Percentiles rank a stretch among this genome's conserved stretches.
Conservation (phyloP, 2,797 vertebrate genomes). For the Thamnophis elegans region DNA sequence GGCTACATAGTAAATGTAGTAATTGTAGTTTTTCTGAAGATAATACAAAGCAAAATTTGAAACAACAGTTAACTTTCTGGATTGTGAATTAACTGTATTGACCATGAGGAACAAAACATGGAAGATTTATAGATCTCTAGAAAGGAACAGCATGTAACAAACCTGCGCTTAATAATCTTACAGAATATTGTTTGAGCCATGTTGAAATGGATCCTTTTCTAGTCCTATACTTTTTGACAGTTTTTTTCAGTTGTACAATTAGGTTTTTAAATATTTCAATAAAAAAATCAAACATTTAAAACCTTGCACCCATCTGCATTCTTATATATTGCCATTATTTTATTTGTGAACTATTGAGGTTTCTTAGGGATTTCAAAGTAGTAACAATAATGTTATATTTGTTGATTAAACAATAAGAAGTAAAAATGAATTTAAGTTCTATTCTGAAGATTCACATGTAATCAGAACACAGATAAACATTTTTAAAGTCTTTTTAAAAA, state of each 20-base stretch:
- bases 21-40: not conserved
- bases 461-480: not conserved
- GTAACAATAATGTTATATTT: not conserved
- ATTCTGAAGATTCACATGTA: not conserved
- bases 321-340: not conserved
- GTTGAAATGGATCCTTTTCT: not conserved
- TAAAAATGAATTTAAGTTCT: not conserved
- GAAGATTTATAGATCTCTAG: not conserved
- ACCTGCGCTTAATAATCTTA: not conserved
- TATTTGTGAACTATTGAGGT: not conserved
- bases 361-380: not conserved
- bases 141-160: not conserved
- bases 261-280: not conserved
- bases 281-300: not conserved
- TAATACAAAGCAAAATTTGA: not conserved
- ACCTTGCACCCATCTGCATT: not conserved
- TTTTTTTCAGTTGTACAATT: not conserved
- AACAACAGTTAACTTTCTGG: not conserved
- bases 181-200: not conserved
- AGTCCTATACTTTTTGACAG: not conserved
- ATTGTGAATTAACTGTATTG: not conserved
- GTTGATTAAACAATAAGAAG: not conserved
- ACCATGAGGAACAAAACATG: not conserved
- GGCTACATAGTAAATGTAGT: not conserved
- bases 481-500: not conserved